Conservation (phyloP, 2,113 vertebrate species). For the Pseudorhombus dupliciocellatus region DNA sequence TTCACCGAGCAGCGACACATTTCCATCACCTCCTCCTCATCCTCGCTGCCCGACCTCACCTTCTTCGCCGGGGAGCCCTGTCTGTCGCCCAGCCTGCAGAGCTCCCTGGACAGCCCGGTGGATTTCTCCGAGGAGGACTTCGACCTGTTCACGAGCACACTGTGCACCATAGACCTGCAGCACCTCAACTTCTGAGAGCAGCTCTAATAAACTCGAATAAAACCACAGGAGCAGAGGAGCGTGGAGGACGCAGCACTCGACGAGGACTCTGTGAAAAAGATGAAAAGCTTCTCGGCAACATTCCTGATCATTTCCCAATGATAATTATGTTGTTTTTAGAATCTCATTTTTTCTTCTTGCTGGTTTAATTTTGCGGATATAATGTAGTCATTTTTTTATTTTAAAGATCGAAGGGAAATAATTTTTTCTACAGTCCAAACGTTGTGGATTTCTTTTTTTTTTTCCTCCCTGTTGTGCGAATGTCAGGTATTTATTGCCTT, state of each 20-base stretch:
- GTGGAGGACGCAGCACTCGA: slow-evolving; percentile 16
- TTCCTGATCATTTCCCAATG: slow-evolving; percentile 67
- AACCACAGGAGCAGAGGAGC: not conserved
- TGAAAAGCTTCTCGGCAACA: slow-evolving; percentile 70
- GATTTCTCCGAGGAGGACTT: slow-evolving; percentile 93
- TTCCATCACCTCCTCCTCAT: slow-evolving; percentile 66
- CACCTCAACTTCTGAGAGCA: slow-evolving; percentile 85
- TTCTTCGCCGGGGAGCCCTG: slow-evolving; percentile 86
- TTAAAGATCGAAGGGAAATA: slow-evolving; percentile 47
- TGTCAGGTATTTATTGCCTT: slow-evolving; percentile 79
- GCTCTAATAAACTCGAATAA: not conserved
- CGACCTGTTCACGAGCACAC: slow-evolving; percentile 92
- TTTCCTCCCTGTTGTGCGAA: slow-evolving; percentile 37
- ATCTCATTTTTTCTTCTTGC: slow-evolving; percentile 23
- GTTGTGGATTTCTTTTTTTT: slow-evolving; percentile 62
- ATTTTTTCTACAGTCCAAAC: slow-evolving; percentile 48
- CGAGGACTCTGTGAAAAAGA: slow-evolving; percentile 9
- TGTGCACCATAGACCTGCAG: slow-evolving; percentile 91
- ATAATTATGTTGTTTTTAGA: slow-evolving; percentile 31
- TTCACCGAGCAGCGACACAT: slow-evolving; percentile 79
- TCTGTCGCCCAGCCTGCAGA: slow-evolving; percentile 83
- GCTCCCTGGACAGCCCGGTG: slow-evolving; percentile 87
- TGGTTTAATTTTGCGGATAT: slow-evolving; percentile 40
- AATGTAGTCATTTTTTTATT: slow-evolving; percentile 41
- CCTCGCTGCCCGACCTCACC: slow-evolving; percentile 84